Conservation (phyloP, 1,140 invertebrate genomes). For the Coptotermes formosanus region DNA sequence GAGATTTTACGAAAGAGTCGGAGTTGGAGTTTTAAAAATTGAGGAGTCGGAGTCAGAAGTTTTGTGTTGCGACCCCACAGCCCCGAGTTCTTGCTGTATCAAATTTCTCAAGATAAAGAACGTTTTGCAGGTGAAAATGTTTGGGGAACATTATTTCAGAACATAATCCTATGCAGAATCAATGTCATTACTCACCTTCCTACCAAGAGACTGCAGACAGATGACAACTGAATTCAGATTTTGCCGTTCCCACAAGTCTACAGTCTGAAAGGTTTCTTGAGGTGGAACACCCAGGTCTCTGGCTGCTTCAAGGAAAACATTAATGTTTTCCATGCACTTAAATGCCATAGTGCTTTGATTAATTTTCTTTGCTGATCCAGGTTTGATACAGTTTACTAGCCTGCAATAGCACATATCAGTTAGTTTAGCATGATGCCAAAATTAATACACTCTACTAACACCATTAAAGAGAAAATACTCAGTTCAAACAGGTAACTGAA, state of each 20-base stretch:
- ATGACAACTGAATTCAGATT: slow-evolving; percentile 95
- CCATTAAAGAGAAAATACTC: too few species aligned
- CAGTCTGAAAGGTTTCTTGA: slow-evolving; percentile 94
- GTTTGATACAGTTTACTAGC: slow-evolving; percentile 75
- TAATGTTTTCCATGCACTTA: slow-evolving; percentile 99
- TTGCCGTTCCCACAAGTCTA: slow-evolving; percentile 93
- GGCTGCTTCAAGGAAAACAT: slow-evolving; percentile 85
- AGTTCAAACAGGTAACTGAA: too few species aligned
- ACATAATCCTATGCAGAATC: not conserved
- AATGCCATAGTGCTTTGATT: slow-evolving; percentile 89
- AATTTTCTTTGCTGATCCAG: slow-evolving; percentile 81
- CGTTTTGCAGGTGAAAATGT: too few species aligned
- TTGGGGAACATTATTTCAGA: too few species aligned
- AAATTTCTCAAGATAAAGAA: too few species aligned
- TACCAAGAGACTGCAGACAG: slow-evolving; percentile 88
- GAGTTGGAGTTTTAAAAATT: too few species aligned
- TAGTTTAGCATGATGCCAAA: not conserved
- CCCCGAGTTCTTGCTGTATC: too few species aligned
- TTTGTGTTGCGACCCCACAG: too few species aligned
- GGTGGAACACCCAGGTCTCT: slow-evolving; percentile 87
- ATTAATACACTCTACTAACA: too few species aligned
- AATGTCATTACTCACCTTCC: slow-evolving; percentile 70
- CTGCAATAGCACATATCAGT: slow-evolving; percentile 51
- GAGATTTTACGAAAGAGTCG: too few species aligned
- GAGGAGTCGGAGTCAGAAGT: too few species aligned